Evolutionary conservation across 1,140 invertebrate species (phyloP).

Genomic region (Pseudoatta argentina): DNA sequence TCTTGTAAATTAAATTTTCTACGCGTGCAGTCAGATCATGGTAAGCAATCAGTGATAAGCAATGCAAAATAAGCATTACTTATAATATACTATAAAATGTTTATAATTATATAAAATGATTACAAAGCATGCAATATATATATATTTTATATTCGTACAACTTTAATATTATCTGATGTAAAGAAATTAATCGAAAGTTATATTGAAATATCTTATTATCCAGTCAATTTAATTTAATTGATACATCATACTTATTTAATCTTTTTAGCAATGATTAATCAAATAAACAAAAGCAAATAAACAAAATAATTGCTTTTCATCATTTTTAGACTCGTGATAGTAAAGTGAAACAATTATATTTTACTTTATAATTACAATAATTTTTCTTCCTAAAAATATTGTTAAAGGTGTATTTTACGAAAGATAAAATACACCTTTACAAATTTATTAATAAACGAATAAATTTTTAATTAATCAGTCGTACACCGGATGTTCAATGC

Average conservation of each 20-base stretch:
- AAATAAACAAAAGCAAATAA: neutral
- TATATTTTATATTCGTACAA: neutral
- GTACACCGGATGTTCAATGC: constrained; percentile 58
- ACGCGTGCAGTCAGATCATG: neutral
- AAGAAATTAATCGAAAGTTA: neutral
- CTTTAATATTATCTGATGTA: neutral
- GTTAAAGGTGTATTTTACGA: neutral
- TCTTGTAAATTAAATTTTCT: neutral
- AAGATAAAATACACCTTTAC: neutral
- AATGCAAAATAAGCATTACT: neutral
- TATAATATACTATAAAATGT: neutral
- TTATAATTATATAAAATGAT: neutral
- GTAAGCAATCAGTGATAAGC: constrained; percentile 3
- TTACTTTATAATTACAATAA: too few relatives aligned
- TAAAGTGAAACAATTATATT: neutral
- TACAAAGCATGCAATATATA: neutral
- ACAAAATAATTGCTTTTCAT: neutral
- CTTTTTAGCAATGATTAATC: neutral
- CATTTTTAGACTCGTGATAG: neutral
- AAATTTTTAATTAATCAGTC: constrained; percentile 24
- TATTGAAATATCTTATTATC: neutral
- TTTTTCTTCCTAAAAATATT: neutral
- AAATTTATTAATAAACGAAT: neutral
- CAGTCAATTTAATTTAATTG: neutral
- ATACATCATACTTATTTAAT: neutral